Evolutionary conservation across 2,797 vertebrate species (phyloP), one percentile per base, ranked within the genome.

Genomic region (Channallabes apus): DNA sequence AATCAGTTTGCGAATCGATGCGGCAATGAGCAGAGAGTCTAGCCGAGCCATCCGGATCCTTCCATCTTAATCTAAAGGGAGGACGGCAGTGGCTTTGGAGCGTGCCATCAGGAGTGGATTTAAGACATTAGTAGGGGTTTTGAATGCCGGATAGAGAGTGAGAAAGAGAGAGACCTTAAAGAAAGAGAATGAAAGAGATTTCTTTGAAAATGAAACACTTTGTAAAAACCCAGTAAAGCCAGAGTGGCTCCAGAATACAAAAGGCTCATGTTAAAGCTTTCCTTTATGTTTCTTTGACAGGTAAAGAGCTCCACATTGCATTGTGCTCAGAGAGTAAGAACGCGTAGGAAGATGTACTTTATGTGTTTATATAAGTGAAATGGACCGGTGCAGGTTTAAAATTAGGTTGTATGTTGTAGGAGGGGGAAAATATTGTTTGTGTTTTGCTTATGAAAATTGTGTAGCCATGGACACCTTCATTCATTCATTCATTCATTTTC

Each of bases 1-100:
- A 94, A 94, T 95, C 92, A 93, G 92, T 92, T 93, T 94, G 91
- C 91, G 94, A 94, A 95, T 95, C 93, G 93, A 92, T 88, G 91
- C 91, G 41, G 91, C 91, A 93, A 80, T 93, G 91, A 92, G 92
- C 68, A 86, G 87, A 79, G 90, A 93, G 90, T 88, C 89, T 91
- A 90, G 90, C 90, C 92, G 90, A 92, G 91, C 90, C 92, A 91
- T 92, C 91, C 91, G 87, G 91, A 93, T 95, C 92, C 88, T 90
- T 93, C 92, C 87, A 89, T 90, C 91, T 94, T 95, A 94, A 94
- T 95, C 94, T 93, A 86, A 82, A 87, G 92, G 91, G 91, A 85
- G 90, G 86, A 89, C 89, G 54, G 90, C 89, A 90, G 87, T 87
- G 91, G 91, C 92, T 83, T 15, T 11, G 14, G 89, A 89, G 90